Percentiles rank a stretch among this genome's conserved stretches.
phyloP scores from a whole-genome alignment of 2,113 vertebrate genomes.

The Aptenodytes patagonicus region DNA sequence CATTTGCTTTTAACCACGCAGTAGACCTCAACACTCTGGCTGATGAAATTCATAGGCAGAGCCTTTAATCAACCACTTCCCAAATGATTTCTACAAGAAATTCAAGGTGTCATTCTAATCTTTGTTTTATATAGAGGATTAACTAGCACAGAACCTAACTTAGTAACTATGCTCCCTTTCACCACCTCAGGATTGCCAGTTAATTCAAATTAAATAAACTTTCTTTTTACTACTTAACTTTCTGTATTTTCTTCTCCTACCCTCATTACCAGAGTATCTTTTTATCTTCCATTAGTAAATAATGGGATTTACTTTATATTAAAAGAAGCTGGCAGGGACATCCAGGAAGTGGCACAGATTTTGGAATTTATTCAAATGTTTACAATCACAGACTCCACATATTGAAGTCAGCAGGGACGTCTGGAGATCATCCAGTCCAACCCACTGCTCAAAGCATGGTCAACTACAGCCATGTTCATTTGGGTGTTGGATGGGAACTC shows the following conservation, averaged over 20 bases:
- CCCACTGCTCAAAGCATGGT: not conserved
- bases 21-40: not conserved
- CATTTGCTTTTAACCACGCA: not conserved
- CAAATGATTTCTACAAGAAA: not conserved
- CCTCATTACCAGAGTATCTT: not conserved
- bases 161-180: not conserved
- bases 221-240: not conserved
- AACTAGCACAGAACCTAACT: not conserved
- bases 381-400: not conserved
- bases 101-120: not conserved
- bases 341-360: not conserved
- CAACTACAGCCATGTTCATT: not conserved
- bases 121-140: not conserved
- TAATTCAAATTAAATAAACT: not conserved
- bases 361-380: not conserved
- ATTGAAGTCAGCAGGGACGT: not conserved
- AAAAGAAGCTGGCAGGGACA: not conserved
- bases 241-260: not conserved
- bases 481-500: not conserved
- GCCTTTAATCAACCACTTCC: not conserved
- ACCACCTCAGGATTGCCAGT: not conserved
- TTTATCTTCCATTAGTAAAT: not conserved
- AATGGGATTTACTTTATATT: not conserved
- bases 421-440: not conserved
- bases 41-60: not conserved